These are phyloP conservation scores for Acanthurus tractus DNA, from an alignment of 2,797 vertebrate genomes.

Conservation along the genomic window DNA sequence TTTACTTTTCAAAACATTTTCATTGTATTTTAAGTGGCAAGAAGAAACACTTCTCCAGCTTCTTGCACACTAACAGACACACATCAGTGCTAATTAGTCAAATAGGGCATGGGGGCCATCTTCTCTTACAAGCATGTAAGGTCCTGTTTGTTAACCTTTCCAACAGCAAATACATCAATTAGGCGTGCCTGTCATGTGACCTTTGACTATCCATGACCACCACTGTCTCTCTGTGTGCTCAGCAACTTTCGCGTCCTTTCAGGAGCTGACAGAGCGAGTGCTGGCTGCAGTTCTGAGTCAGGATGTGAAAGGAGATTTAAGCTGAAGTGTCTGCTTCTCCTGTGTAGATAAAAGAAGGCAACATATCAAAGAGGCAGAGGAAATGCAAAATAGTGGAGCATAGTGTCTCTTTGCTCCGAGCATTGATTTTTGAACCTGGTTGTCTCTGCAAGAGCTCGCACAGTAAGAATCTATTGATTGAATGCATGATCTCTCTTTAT, in stretches of 20 bases:
- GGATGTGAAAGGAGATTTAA: slow-evolving; percentile 18
- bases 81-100: slow-evolving; percentile 29
- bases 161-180: slow-evolving; percentile 48
- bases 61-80: slow-evolving; percentile 18
- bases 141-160: slow-evolving; percentile 21
- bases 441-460: slow-evolving; percentile 51
- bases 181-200: slow-evolving; percentile 30
- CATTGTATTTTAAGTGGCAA: slow-evolving; percentile 7
- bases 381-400: not conserved
- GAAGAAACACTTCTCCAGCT: not conserved
- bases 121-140: not conserved
- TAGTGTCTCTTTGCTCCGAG: slow-evolving; percentile 11
- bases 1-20: too few relatives aligned
- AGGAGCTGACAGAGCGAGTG: slow-evolving; percentile 36
- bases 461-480: slow-evolving; percentile 55
- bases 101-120: slow-evolving; percentile 10
- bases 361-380: not conserved
- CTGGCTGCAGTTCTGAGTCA: slow-evolving; percentile 3
- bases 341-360: not conserved
- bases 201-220: slow-evolving; percentile 46
- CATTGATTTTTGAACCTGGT: slow-evolving; percentile 60
- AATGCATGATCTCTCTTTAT: slow-evolving; percentile 37
- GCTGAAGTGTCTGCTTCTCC: not conserved
- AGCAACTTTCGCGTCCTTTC: slow-evolving; percentile 27
- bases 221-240: slow-evolving; percentile 15